Base-by-base conservation (phyloP, 2,113 vertebrate genomes). In the Sylvietta virens region DNA sequence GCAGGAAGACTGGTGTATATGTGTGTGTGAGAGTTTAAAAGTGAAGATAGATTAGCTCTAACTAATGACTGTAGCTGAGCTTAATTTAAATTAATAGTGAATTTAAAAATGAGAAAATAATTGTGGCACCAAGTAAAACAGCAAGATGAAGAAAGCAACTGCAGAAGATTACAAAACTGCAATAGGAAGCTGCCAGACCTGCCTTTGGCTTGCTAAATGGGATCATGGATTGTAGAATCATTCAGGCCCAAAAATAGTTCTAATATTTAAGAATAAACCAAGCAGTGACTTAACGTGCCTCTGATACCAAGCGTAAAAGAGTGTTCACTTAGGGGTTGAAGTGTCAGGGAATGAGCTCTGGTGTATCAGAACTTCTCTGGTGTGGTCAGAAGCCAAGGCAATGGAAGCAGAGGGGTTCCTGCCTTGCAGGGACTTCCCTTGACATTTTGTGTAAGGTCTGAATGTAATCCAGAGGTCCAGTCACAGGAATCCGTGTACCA, bases 31-130 rank as follows among this genome's bases (percentile, higher is more conserved):
- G 71, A 61, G 74, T 72, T 90, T 92, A 44, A 81, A 81, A 84
- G 72, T 74, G 76, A 83, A 92, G 94, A 67, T 33, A 93, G 80
- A 78, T 96, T 86, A 94, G 60, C 73, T 93, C 66, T n/a, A 90
- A 65, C 72, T 97, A 96, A 94, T 90, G 87, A 96, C 79, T 79
- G 58, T 90, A 88, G 60, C 83, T 94, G 79, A 94, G 51, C 87
- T 80, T 94, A 97, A 96, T 96, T 95, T 93, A 95, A 95, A 96
- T 95, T 96, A 95, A 95, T 94, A 93, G 54, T 82, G 76, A 96
- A 81, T 94, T 94, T 88, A 47, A 87, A 88, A 96, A 93, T 61
- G 69, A 81, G 81, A 73, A 96, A 97, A 94, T 93, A 95, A 94
- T 96, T 91, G 88, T n/a, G 58, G 53, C 70, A 80, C 40, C 1